These are phyloP conservation scores for Fringilla coelebs DNA, from an alignment of 2,797 vertebrate species.

Conservation along the genomic window DNA sequence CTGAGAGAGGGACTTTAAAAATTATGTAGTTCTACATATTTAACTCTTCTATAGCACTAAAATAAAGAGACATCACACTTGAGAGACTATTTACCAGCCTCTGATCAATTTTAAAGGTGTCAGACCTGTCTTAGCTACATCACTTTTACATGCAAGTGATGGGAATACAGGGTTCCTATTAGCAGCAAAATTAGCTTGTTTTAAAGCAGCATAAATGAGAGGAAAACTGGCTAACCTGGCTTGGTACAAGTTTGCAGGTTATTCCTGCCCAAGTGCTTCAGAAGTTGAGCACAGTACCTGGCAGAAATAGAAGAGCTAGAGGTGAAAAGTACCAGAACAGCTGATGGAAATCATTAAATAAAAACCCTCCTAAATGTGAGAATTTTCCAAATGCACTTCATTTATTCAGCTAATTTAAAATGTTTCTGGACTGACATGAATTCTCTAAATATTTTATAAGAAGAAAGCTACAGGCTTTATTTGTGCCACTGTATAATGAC, in stretches of 20 bases:
- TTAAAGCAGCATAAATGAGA: background rate
- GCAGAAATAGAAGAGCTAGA: background rate
- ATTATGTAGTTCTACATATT: background rate
- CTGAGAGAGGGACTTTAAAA: background rate
- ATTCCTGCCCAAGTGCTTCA: background rate
- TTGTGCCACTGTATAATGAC: slow-evolving; percentile 24
- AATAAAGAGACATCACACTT: background rate
- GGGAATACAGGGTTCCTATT: background rate
- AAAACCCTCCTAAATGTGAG: background rate
- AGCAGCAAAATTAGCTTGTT: background rate
- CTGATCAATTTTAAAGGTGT: background rate
- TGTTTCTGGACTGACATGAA: background rate
- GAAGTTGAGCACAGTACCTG: background rate
- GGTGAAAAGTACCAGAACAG: background rate
- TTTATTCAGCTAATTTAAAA: slow-evolving; percentile 49
- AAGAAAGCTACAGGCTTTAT: background rate
- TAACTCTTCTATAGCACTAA: background rate
- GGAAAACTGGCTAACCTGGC: background rate
- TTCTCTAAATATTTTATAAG: slow-evolving; percentile 58
- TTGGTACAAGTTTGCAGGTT: background rate
- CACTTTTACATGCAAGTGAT: background rate
- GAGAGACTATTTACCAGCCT: background rate
- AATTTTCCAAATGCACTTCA: background rate
- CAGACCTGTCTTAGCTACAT: background rate
- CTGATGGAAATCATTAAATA: background rate